Conservation (phyloP, 1,140 invertebrate genomes). For the Orius insidiosus region DNA sequence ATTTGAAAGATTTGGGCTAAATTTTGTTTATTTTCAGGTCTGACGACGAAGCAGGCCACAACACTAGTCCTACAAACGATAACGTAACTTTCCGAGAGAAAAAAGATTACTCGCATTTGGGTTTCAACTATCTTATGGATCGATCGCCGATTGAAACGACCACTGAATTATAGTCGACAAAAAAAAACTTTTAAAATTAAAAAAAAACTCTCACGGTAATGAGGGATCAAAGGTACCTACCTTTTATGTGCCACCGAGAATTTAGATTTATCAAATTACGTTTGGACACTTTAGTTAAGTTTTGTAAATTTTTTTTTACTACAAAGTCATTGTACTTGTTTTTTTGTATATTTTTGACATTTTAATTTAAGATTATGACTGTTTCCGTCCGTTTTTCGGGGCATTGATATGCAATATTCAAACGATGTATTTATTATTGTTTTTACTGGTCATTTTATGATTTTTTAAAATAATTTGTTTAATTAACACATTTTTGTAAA, state of each 20-base stretch:
- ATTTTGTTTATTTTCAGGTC: slow-evolving; percentile 29
- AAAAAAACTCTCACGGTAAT: not conserved
- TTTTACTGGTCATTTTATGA: too few relatives aligned
- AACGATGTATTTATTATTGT: too few relatives aligned
- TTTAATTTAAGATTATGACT: slow-evolving; percentile 1
- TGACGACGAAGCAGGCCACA: slow-evolving; percentile 40
- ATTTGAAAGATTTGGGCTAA: not conserved
- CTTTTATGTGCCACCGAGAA: slow-evolving; percentile 7
- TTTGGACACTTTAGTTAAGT: not conserved
- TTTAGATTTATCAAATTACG: slow-evolving; percentile 4
- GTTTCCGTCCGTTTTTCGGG: too few relatives aligned
- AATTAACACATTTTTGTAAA: too few relatives aligned
- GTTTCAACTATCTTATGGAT: slow-evolving; percentile 51
- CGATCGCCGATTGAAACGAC: slow-evolving; percentile 67
- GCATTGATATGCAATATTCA: too few relatives aligned
- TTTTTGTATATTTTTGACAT: not conserved
- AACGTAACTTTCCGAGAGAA: slow-evolving; percentile 70
- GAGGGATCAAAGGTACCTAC: too few relatives aligned
- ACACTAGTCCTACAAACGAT: slow-evolving; percentile 54
- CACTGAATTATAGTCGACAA: slow-evolving; percentile 56
- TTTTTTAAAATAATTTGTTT: too few relatives aligned
- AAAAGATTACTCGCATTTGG: slow-evolving; percentile 52
- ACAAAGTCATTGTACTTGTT: slow-evolving; percentile 1
- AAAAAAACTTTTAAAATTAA: too few relatives aligned
- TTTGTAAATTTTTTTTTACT: slow-evolving; percentile 6